phyloP scores from a whole-genome alignment of 2,888 invertebrate genomes.

The Drosophila austrosaltans region DNA sequence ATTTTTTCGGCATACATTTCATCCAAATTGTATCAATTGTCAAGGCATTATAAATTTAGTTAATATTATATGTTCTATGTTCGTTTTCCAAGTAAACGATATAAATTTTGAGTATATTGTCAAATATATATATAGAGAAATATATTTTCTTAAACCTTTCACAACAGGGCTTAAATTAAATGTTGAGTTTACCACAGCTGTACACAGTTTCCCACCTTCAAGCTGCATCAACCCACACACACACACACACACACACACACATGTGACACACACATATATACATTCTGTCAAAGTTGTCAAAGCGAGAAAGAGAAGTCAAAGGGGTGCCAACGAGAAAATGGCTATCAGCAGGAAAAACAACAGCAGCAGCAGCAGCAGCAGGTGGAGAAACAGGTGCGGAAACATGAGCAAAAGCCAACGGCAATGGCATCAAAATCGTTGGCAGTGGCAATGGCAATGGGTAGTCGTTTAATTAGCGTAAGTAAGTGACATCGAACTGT shows the following conservation, averaged over 20 bases:
- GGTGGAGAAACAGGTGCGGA: not conserved
- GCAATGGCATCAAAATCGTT: not conserved
- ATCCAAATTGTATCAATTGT: too few relatives aligned
- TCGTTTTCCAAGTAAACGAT: too few relatives aligned
- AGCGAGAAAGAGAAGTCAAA: not conserved
- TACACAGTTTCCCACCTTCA: constrained; percentile 3
- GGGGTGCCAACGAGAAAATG: not conserved
- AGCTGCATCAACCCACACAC: not conserved
- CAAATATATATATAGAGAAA: not conserved
- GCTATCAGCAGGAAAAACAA: not conserved
- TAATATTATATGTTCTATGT: too few relatives aligned
- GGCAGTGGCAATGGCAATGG: constrained; percentile 21
- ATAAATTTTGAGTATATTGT: too few relatives aligned
- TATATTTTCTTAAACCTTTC: not conserved
- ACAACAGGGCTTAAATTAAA: constrained; percentile 50
- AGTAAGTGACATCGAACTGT: constrained; percentile 69
- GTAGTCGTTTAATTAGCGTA: constrained; percentile 71
- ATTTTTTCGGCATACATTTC: too few relatives aligned
- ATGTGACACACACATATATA: constrained; percentile 28
- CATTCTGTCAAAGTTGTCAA: constrained; percentile 60
- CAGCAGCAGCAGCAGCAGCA: not conserved
- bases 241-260: not conserved
- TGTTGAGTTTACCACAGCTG: constrained; percentile 31
- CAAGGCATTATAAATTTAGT: too few relatives aligned
- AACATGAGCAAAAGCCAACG: not conserved